Percentiles rank a stretch among this genome's conserved stretches.
phyloP scores from a whole-genome alignment of 2,113 vertebrate genomes.

The Phalacrocorax brasilianus region DNA sequence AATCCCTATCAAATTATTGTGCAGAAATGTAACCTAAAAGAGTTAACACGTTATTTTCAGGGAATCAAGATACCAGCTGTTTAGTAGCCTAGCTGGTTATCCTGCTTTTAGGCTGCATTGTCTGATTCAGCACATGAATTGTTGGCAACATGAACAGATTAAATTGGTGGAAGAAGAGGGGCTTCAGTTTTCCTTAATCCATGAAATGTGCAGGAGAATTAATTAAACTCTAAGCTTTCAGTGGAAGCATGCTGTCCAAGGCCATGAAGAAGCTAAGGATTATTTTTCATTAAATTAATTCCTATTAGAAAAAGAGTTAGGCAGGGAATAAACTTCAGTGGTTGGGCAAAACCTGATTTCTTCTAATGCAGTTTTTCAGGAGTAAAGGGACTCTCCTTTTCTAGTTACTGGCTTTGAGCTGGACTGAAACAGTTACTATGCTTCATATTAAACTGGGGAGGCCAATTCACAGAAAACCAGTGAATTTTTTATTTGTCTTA shows the following conservation, averaged over 20 bases:
- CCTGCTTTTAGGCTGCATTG: background rate
- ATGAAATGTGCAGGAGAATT: background rate
- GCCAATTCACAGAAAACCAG: background rate
- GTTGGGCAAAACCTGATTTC: background rate
- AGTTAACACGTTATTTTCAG: background rate
- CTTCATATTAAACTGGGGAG: background rate
- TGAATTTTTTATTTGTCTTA: background rate
- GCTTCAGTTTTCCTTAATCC: background rate
- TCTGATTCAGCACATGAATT: background rate
- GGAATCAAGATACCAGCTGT: background rate
- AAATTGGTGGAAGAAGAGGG: background rate
- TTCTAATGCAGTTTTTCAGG: background rate
- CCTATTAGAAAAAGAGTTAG: background rate
- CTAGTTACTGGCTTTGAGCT: background rate
- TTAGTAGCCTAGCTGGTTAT: background rate
- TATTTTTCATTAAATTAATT: background rate
- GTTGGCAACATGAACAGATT: background rate
- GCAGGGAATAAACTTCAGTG: background rate
- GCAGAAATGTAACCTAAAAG: background rate
- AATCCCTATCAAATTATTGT: background rate
- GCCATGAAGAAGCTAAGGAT: background rate
- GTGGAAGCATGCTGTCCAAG: background rate
- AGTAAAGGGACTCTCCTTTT: background rate
- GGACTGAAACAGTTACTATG: background rate
- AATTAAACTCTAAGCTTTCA: background rate